These are phyloP conservation scores for Margarornis squamiger DNA, from an alignment of 2,797 vertebrate species.

Conservation along the genomic window DNA sequence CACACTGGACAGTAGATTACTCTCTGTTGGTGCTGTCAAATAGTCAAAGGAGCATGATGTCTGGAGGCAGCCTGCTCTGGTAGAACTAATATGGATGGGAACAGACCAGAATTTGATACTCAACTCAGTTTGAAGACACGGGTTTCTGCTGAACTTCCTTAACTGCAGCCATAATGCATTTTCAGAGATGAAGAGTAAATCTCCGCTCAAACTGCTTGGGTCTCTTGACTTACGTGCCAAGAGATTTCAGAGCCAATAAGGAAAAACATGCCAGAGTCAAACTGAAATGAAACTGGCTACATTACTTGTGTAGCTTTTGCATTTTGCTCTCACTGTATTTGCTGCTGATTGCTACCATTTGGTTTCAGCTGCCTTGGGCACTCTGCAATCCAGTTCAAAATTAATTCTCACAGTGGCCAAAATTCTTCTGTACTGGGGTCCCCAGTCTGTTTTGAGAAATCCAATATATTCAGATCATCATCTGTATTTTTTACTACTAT, in stretches of 20 bases:
- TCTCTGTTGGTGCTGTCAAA: not conserved
- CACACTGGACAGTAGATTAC: not conserved
- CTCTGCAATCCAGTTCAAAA: not conserved
- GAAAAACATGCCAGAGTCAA: not conserved
- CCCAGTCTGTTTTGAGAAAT: not conserved
- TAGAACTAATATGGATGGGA: not conserved
- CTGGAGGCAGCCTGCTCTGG: not conserved
- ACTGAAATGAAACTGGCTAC: not conserved
- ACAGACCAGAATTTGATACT: not conserved
- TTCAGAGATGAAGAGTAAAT: not conserved
- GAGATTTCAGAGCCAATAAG: not conserved
- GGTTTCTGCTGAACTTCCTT: not conserved
- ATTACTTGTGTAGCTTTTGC: not conserved
- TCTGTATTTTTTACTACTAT: not conserved
- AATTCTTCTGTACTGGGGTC: not conserved
- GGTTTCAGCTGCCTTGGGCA: not conserved
- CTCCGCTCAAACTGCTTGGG: not conserved
- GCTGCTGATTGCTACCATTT: conserved; percentile 35
- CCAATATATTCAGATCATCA: not conserved
- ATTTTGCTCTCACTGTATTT: not conserved
- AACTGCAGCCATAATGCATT: not conserved
- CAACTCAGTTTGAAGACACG: not conserved
- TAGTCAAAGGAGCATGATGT: not conserved
- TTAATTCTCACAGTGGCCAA: not conserved
- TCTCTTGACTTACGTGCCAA: not conserved